Evolutionary conservation across 2,888 invertebrate genomes (phyloP).

Genomic region (Aricia artaxerxes): DNA sequence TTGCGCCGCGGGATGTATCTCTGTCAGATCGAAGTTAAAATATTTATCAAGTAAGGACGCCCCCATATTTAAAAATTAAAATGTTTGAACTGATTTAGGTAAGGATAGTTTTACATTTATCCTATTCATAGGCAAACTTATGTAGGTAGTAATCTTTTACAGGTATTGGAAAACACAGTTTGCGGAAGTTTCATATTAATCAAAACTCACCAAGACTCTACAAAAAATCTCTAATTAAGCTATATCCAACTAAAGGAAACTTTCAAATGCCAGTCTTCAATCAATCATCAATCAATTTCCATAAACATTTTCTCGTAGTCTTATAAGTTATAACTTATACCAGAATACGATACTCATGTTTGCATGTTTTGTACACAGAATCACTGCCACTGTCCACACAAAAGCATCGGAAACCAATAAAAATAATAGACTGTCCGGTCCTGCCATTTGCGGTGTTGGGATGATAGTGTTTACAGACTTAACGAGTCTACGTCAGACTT

Average conservation of each 20-base stretch:
- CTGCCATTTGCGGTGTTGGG: conserved; percentile 9
- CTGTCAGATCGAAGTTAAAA: not conserved
- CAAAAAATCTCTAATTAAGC: not conserved
- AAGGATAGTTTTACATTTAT: no score
- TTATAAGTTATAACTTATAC: not conserved
- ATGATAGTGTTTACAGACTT: conserved; percentile 28
- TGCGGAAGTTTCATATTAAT: no score
- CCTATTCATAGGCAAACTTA: no score
- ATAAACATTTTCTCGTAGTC: not conserved
- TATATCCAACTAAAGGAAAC: not conserved
- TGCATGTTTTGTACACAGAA: conserved; percentile 7
- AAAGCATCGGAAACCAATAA: not conserved
- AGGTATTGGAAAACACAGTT: no score
- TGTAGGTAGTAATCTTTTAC: no score
- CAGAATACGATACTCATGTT: not conserved
- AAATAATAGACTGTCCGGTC: conserved; percentile 9
- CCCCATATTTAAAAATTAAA: not conserved
- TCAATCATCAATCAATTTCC: not conserved
- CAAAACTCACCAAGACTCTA: not conserved
- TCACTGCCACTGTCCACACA: not conserved
- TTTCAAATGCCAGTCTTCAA: not conserved
- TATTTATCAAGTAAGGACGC: not conserved
- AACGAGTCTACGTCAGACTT: conserved; percentile 36
- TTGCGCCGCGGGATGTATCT: not conserved
- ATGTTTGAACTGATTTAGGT: not conserved